Conservation (phyloP, 2,888 invertebrate species). For the Oxycera nigricornis region DNA sequence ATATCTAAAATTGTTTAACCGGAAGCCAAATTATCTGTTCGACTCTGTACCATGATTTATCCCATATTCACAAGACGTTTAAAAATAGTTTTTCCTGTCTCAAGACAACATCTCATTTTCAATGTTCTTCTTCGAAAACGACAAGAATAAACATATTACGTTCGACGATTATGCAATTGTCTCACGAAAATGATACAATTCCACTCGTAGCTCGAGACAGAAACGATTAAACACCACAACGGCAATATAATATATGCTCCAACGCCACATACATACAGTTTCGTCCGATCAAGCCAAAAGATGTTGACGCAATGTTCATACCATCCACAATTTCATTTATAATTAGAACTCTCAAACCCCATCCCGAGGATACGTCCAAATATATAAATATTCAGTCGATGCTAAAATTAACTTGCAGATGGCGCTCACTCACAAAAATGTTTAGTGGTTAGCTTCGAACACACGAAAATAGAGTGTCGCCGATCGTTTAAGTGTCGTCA, state of each 20-base stretch:
- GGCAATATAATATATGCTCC: neutral
- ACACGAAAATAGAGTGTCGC: neutral
- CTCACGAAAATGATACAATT: no score
- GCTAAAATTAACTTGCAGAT: slow-evolving; percentile 36
- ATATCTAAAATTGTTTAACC: no score
- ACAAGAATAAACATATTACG: no score
- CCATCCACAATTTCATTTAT: slow-evolving; percentile 30
- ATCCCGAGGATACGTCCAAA: neutral
- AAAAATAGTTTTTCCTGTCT: no score
- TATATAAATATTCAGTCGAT: neutral
- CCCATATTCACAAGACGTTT: no score
- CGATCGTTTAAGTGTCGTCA: neutral
- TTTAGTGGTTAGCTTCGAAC: neutral
- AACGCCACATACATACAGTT: neutral
- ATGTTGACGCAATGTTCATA: slow-evolving; percentile 18
- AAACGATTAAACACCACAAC: no score
- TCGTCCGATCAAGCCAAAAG: neutral
- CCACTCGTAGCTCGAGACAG: no score
- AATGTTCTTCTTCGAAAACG: no score
- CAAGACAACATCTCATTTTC: no score
- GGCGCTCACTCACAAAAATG: slow-evolving; percentile 1
- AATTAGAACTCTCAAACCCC: slow-evolving; percentile 20
- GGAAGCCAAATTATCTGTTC: no score
- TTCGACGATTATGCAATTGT: no score
- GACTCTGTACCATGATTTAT: no score